Evolutionary conservation across 1,140 invertebrate species (phyloP).

Genomic region (Sitobion miscanthi): DNA sequence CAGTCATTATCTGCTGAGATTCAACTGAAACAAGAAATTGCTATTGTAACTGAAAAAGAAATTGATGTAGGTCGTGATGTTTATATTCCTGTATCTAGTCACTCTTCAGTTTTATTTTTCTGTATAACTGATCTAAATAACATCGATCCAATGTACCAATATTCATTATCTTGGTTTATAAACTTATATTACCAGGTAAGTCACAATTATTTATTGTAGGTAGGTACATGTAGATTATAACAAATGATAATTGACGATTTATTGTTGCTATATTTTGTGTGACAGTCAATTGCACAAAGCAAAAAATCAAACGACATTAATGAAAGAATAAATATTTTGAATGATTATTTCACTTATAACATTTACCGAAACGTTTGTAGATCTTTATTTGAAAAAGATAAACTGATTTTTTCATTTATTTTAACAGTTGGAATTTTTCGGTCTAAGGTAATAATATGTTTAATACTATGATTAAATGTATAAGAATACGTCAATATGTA

Average conservation of each 20-base stretch:
- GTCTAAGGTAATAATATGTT: conserved; percentile 60
- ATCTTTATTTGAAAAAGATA: conserved; percentile 93
- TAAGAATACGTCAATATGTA: neutral
- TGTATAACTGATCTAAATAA: conserved; percentile 88
- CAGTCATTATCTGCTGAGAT: conserved; percentile 81
- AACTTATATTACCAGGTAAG: conserved; percentile 77
- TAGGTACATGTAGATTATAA: neutral
- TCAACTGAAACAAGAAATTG: conserved; percentile 83
- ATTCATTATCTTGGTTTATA: conserved; percentile 88
- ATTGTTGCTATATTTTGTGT: conserved; percentile 37
- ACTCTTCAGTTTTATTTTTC: conserved; percentile 90
- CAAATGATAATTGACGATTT: neutral
- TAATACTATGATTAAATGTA: neutral
- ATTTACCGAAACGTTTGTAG: conserved; percentile 90
- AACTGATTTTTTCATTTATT: conserved; percentile 89
- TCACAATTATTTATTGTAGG: neutral
- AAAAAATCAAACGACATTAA: conserved; percentile 72
- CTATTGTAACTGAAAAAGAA: conserved; percentile 74
- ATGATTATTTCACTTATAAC: conserved; percentile 82
- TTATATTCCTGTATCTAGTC: conserved; percentile 86
- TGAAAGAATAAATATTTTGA: conserved; percentile 74
- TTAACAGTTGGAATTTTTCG: conserved; percentile 69
- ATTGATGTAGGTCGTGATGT: conserved; percentile 83
- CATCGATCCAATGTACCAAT: conserved; percentile 97
- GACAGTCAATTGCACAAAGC: conserved; percentile 73